Conservation (phyloP, 2,888 invertebrate species). For the Uropetala carovei region DNA sequence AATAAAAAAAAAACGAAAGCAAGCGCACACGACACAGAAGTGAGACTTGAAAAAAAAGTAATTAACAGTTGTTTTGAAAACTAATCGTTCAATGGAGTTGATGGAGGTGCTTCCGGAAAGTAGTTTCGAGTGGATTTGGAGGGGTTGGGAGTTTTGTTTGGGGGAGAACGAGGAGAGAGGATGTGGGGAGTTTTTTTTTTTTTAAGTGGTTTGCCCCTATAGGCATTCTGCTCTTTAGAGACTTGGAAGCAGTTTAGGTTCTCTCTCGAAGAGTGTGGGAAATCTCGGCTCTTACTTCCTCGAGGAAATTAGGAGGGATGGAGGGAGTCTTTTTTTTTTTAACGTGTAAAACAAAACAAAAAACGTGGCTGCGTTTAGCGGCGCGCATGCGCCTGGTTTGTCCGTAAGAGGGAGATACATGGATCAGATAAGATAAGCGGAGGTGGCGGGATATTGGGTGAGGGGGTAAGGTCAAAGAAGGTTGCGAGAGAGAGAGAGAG, state of each 20-base stretch:
- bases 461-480: no score
- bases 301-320: not conserved
- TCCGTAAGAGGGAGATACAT: not conserved
- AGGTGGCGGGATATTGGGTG: not conserved
- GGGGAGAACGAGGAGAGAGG: not conserved
- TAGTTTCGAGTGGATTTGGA: not conserved
- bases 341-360: not conserved
- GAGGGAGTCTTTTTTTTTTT: not conserved
- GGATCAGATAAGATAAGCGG: not conserved
- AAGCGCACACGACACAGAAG: not conserved
- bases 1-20: not conserved
- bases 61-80: constrained; percentile 16
- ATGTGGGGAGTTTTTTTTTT: not conserved
- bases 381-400: not conserved
- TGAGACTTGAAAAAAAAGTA: not conserved
- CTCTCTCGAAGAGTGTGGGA: not conserved
- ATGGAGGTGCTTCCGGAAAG: constrained; percentile 19
- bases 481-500: no score
- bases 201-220: not conserved
- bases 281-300: not conserved
- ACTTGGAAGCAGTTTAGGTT: not conserved
- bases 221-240: not conserved
- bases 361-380: not conserved
- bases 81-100: not conserved
- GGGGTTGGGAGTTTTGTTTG: not conserved